Percentiles rank a stretch among this genome's conserved stretches.
Conservation (phyloP, 2,797 vertebrate species). For the Girardinus metallicus region DNA sequence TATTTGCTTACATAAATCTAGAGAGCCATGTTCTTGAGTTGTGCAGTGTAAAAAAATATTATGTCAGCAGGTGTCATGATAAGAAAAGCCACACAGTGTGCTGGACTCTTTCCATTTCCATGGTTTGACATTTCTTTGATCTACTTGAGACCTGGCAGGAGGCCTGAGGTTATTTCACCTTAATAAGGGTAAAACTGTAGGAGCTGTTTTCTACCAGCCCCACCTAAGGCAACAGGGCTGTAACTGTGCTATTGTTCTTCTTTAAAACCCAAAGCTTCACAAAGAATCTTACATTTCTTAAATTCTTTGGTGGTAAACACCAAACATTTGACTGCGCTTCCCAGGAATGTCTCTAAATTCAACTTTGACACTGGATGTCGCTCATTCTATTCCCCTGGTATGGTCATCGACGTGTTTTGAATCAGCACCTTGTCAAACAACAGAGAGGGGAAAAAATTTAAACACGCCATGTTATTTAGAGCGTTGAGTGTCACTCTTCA, state of each 20-base stretch:
- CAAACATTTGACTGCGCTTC: slow-evolving; percentile 20
- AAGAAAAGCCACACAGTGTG: slow-evolving; percentile 27
- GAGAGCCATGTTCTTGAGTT: background rate
- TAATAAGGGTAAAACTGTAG: slow-evolving; percentile 42
- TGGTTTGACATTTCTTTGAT: slow-evolving; percentile 30
- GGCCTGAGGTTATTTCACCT: slow-evolving; percentile 41
- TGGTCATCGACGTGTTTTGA: slow-evolving; percentile 16
- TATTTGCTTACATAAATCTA: background rate
- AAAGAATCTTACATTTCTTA: slow-evolving; percentile 19
- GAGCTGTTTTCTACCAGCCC: slow-evolving; percentile 30
- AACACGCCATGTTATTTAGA: slow-evolving; percentile 30
- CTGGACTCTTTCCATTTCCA: slow-evolving; percentile 34
- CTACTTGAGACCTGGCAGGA: slow-evolving; percentile 42
- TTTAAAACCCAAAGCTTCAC: slow-evolving; percentile 15
- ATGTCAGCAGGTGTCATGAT: slow-evolving; percentile 19
- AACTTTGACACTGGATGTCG: slow-evolving; percentile 8
- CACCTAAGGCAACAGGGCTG: slow-evolving; percentile 10
- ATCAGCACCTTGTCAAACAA: slow-evolving; percentile 31
- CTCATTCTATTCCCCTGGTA: slow-evolving; percentile 13
- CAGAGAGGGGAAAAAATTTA: slow-evolving; percentile 10
- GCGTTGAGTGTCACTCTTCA: slow-evolving; percentile 33
- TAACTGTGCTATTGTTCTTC: slow-evolving; percentile 16
- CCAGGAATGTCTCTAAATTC: slow-evolving; percentile 18
- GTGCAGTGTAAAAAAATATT: slow-evolving; percentile 7
- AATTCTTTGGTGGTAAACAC: slow-evolving; percentile 27